These are phyloP conservation scores for Blera fallax DNA, from an alignment of 2,888 invertebrate species.

Conservation along the genomic window DNA sequence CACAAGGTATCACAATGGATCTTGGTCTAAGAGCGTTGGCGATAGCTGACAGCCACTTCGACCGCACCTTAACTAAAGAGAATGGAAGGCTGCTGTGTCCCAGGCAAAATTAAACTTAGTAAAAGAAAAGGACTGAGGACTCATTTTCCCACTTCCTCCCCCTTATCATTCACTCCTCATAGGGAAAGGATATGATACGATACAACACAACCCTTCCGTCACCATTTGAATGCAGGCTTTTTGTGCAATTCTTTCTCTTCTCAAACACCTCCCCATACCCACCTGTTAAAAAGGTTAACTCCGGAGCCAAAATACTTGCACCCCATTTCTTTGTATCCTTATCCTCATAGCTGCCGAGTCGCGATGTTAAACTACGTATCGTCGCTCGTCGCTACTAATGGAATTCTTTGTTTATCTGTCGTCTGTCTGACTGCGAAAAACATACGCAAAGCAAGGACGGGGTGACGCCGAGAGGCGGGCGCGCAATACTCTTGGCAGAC, in stretches of 20 bases:
- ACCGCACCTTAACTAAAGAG: no score
- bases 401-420: constrained; percentile 63
- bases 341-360: not conserved
- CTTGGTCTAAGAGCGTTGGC: no score
- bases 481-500: constrained; percentile 52
- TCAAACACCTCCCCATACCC: not conserved
- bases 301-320: not conserved
- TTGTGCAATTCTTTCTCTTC: not conserved
- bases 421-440: constrained; percentile 48
- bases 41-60: no score
- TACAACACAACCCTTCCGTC: no score
- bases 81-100: no score
- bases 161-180: no score
- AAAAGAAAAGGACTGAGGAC: no score
- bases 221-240: no score
- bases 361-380: not conserved
- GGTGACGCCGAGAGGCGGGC: not conserved
- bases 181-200: no score
- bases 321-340: not conserved
- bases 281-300: not conserved
- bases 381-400: constrained; percentile 47
- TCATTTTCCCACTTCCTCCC: no score
- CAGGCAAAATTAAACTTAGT: no score
- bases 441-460: not conserved
- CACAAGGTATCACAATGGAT: no score